A percentile compares a stretch with the other conserved stretches of the same genome.
Conservation (phyloP, 2,888 invertebrate species). For the Bellardia pandia region DNA sequence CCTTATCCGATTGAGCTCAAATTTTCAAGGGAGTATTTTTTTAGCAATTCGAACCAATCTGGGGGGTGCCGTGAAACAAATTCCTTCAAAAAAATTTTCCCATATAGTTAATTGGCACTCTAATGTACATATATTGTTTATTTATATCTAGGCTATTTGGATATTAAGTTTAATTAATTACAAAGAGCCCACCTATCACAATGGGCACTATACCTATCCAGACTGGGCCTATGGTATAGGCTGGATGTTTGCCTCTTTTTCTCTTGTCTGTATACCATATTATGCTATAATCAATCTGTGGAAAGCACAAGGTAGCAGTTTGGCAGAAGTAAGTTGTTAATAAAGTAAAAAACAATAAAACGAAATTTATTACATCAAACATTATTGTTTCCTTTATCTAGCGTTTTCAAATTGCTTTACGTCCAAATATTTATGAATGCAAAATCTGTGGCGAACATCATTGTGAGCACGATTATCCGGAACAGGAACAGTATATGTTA, state of each 20-base stretch:
- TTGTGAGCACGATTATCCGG: conserved; percentile 88
- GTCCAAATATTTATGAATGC: conserved; percentile 91
- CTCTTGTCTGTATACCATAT: conserved; percentile 93
- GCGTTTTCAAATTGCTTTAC: conserved; percentile 91
- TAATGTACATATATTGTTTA: not conserved
- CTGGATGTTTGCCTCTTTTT: conserved; percentile 93
- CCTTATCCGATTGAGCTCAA: too few species aligned
- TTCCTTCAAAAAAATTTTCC: too few species aligned
- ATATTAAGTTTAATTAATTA: conserved; percentile 95
- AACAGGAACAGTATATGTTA: conserved; percentile 84
- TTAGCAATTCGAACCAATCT: too few species aligned
- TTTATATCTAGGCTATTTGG: conserved; percentile 90
- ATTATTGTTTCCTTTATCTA: conserved; percentile 79
- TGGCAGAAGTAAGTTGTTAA: conserved; percentile 87
- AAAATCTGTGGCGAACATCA: conserved; percentile 90
- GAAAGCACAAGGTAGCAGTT: conserved; percentile 89
- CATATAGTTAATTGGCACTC: too few species aligned
- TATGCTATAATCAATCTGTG: conserved; percentile 90
- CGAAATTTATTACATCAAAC: not conserved
- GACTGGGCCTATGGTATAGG: conserved; percentile 93
- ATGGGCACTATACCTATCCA: conserved; percentile 91
- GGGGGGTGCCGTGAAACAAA: too few species aligned
- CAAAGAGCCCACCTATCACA: conserved; percentile 92
- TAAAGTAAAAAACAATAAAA: not conserved
- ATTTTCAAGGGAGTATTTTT: too few species aligned